Percentiles rank a stretch among this genome's conserved stretches.
These are phyloP conservation scores for Dreissena polymorpha DNA, from an alignment of 1,140 invertebrate species.

Conservation along the genomic window DNA sequence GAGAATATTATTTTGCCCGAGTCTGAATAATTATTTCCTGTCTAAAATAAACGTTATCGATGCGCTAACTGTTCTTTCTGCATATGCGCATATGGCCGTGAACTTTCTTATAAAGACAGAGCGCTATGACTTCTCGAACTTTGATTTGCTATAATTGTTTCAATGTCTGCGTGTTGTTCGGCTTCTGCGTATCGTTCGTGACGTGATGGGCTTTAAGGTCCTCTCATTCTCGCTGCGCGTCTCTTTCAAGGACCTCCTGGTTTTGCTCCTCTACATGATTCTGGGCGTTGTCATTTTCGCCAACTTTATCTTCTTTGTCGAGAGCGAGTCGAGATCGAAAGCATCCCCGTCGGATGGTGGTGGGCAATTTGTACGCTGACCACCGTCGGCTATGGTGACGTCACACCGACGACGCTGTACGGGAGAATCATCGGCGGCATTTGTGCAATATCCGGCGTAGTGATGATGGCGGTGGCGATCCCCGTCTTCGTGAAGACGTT, in stretches of 20 bases:
- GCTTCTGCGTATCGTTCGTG: constrained; percentile 96
- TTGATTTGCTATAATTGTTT: constrained; percentile 85
- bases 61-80: constrained; percentile 89
- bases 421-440: constrained; percentile 86
- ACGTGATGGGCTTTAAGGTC: constrained; percentile 86
- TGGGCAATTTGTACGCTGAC: constrained; percentile 94
- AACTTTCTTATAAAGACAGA: constrained; percentile 47
- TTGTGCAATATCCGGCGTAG: constrained; percentile 88
- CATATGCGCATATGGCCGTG: constrained; percentile 46
- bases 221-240: constrained; percentile 88
- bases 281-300: constrained; percentile 65
- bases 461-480: constrained; percentile 82
- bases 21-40: constrained; percentile 74
- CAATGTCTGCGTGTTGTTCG: constrained; percentile 98
- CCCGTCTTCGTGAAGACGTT: constrained; percentile 95
- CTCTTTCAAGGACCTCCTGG: constrained; percentile 58
- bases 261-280: constrained; percentile 66
- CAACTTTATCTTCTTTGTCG: constrained; percentile 66
- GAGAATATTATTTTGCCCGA: constrained; percentile 73
- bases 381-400: constrained; percentile 98
- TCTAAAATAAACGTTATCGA: constrained; percentile 99
- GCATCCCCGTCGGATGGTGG: constrained; percentile 97
- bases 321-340: constrained; percentile 82
- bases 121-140: constrained; percentile 30
- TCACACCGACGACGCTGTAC: constrained; percentile 77